Evolutionary conservation across 1,140 invertebrate species (phyloP).

Genomic region (Drosophila pseudoananassae): DNA sequence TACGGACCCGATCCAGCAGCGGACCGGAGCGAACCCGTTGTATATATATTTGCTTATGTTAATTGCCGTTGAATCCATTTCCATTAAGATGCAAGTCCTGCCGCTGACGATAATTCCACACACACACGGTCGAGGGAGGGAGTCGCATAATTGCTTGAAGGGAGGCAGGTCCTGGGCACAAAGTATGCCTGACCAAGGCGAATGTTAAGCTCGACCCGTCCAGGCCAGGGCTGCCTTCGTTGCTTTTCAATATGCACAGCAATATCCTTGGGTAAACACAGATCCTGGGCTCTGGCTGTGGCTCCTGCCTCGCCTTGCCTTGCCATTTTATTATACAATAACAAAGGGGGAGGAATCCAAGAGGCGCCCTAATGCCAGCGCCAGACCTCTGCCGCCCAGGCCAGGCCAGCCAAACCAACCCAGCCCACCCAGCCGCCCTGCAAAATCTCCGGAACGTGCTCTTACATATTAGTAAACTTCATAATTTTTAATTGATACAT

Average conservation of each 20-base stretch:
- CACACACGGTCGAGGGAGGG: conserved; percentile 20
- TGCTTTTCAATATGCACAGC: conserved; percentile 81
- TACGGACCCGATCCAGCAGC: conserved; percentile 19
- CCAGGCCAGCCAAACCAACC: too few relatives aligned
- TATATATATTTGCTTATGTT: conserved; percentile 84
- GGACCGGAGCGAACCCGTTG: conserved; percentile 52
- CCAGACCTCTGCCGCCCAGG: not conserved
- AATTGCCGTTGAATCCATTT: conserved; percentile 84
- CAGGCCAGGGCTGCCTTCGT: conserved; percentile 29
- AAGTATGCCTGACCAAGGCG: conserved; percentile 75
- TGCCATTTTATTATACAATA: conserved; percentile 79
- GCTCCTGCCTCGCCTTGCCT: conserved; percentile 38
- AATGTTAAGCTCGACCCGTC: conserved; percentile 64
- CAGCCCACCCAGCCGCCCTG: conserved; percentile 5
- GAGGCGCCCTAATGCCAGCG: conserved; percentile 66
- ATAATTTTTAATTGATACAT: conserved; percentile 85
- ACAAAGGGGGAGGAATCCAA: conserved; percentile 70
- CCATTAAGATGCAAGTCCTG: conserved; percentile 83
- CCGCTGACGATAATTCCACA: conserved; percentile 78
- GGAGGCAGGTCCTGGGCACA: conserved; percentile 34
- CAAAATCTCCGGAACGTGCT: conserved; percentile 71
- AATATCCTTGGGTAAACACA: conserved; percentile 81
- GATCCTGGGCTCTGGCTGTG: conserved; percentile 34
- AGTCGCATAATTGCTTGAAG: conserved; percentile 70
- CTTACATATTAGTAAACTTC: conserved; percentile 84